Evolutionary conservation across 1,140 invertebrate genomes (phyloP), one percentile per base, ranked within the genome.

Genomic region (Octopus bimaculoides): DNA sequence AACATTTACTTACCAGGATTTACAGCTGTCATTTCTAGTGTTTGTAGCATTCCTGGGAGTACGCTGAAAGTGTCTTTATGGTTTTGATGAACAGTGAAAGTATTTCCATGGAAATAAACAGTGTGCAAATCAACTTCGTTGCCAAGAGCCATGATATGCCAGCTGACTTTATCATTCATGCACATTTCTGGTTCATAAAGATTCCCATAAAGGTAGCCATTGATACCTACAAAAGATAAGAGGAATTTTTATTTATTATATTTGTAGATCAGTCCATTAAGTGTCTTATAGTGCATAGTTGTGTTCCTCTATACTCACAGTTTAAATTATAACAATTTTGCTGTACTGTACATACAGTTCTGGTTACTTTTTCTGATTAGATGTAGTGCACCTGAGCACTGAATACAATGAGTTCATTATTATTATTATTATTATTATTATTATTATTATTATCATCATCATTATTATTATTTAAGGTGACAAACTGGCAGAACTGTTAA

Each of bases 111-210:
- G 55, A 86, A 85, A 69, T 81, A 83, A n/a, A 85, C 79, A 20
- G 82, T 84, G 75, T 87, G 85, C 5, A 87, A 79, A 75, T 86
- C 86, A 3, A 82, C 78, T 78, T 86, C 81, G 53, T 81, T 83
- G 7, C 86, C 86, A 56, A 86, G 66, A n/a, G 85, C 86, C 20
- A 88, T 77, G 4, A 89, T 53, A 76, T 89, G 87, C 88, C 88
- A 89, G 17, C 79, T 78, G 2, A 89, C 85, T 52, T 84, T 80
- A 26, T 86, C 84, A 20, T 84, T 84, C 9, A 81, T 76, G 66
- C 86, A 87, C 73, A 86, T 82, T 7, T 83, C 83, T 75, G 88
- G 69, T 12, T 83, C 86, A 54, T 81, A 80, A n/a, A 89, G 74
- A 81, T 88, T 89, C 10, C 86, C 86, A 79, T 83, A 89, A 10